Percentiles rank a stretch among this genome's conserved stretches.
phyloP scores from a whole-genome alignment of 2,113 vertebrate species.

The Salvelinus namaycush region DNA sequence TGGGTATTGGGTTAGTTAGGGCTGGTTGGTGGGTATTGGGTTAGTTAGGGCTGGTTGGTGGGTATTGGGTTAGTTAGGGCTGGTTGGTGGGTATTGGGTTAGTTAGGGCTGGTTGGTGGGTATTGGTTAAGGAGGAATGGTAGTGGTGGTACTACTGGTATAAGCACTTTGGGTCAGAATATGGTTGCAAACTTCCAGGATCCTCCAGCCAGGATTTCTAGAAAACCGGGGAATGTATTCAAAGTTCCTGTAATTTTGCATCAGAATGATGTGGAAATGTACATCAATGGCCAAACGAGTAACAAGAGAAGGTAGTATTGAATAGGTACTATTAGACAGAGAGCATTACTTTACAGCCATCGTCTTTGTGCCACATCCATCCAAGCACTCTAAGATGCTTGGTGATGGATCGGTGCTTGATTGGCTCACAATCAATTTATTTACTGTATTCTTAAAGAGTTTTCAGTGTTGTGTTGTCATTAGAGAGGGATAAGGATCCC shows the following conservation, averaged over 20 bases:
- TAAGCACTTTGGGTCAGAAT: conserved; percentile 62
- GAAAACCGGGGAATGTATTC: too few species aligned
- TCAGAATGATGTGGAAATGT: not conserved
- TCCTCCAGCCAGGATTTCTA: too few species aligned
- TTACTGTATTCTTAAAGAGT: not conserved
- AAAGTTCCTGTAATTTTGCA: too few species aligned
- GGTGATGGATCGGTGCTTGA: not conserved
- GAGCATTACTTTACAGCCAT: not conserved
- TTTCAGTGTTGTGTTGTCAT: not conserved
- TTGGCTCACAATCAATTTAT: not conserved
- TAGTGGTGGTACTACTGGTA: conserved; percentile 61
- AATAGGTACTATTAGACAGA: not conserved
- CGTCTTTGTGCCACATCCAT: conserved; percentile 1
- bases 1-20: too few species aligned
- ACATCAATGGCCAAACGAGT: not conserved
- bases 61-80: too few species aligned
- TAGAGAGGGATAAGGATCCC: not conserved
- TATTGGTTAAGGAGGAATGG: conserved; percentile 29
- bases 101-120: too few species aligned
- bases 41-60: too few species aligned
- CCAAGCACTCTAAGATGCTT: not conserved
- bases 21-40: too few species aligned
- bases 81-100: too few species aligned
- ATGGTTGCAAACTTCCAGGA: not conserved
- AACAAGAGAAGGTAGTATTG: not conserved